These are phyloP conservation scores for Aphaenogaster rudis DNA, from an alignment of 1,140 invertebrate genomes.

Conservation along the genomic window DNA sequence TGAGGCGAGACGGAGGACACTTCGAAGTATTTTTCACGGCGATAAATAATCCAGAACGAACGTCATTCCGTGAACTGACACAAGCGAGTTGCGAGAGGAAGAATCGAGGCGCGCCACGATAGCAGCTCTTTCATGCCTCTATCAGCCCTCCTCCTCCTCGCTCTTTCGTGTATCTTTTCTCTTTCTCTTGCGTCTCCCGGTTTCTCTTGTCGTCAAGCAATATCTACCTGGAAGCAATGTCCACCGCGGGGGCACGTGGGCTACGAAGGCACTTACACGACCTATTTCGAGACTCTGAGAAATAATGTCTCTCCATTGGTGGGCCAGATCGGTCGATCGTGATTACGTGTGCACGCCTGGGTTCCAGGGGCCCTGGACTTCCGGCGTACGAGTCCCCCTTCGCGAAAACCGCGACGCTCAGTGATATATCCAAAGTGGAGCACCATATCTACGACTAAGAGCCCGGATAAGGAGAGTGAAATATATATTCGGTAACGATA, in stretches of 20 bases:
- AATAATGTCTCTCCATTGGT: conserved; percentile 82
- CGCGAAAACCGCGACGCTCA: conserved; percentile 61
- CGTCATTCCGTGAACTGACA: conserved; percentile 75
- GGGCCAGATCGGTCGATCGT: conserved; percentile 75
- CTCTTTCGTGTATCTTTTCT: background rate
- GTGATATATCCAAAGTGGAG: conserved; percentile 66
- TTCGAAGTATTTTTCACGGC: conserved; percentile 78
- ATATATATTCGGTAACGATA: conserved; percentile 60
- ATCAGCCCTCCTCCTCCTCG: conserved; percentile 23
- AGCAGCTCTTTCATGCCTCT: conserved; percentile 69
- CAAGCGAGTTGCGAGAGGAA: conserved; percentile 41
- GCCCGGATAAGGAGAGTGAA: conserved; percentile 59
- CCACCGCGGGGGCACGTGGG: conserved; percentile 69
- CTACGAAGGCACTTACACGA: conserved; percentile 76
- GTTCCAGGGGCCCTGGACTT: conserved; percentile 61
- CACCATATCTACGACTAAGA: conserved; percentile 57
- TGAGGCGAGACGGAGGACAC: conserved; percentile 68
- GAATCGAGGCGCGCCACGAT: conserved; percentile 68
- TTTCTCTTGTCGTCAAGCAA: conserved; percentile 53
- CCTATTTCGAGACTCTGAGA: conserved; percentile 74
- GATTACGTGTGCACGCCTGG: conserved; percentile 58
- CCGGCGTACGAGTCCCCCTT: conserved; percentile 44
- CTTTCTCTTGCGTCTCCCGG: background rate
- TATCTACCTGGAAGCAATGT: conserved; percentile 76
- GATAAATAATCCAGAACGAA: conserved; percentile 80